Conservation (phyloP, 2,113 vertebrate genomes). For the Uria lomvia region DNA sequence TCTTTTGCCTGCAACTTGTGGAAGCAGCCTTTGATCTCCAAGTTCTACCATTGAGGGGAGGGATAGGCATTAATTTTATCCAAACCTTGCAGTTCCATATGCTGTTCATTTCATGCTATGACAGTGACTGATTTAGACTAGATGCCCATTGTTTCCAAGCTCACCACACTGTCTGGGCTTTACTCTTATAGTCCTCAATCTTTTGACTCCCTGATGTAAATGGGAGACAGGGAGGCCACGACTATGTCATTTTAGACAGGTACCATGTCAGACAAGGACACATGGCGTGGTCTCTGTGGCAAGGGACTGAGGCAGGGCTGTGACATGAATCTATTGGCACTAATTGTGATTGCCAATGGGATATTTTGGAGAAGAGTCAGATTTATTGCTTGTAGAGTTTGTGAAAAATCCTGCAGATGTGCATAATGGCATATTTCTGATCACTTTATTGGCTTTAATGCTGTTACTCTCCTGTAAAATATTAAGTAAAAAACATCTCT, state of each 20-base stretch:
- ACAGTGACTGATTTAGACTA: neutral
- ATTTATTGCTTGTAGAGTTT: neutral
- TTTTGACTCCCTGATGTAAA: neutral
- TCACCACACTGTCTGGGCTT: neutral
- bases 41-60: neutral
- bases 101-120: neutral
- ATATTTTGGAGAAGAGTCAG: neutral
- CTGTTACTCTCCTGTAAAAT: neutral
- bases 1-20: neutral
- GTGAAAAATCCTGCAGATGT: neutral
- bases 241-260: neutral
- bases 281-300: neutral
- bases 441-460: neutral
- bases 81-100: neutral
- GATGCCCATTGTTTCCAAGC: accelerated
- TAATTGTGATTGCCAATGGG: neutral
- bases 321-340: neutral
- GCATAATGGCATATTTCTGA: neutral
- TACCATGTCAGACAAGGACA: neutral
- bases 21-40: neutral
- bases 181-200: neutral
- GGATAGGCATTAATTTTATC: neutral
- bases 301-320: neutral
- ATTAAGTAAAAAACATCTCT: neutral
- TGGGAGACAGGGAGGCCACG: neutral